phyloP scores from a whole-genome alignment of 2,797 vertebrate genomes.

The Acanthurus leucopareius region DNA sequence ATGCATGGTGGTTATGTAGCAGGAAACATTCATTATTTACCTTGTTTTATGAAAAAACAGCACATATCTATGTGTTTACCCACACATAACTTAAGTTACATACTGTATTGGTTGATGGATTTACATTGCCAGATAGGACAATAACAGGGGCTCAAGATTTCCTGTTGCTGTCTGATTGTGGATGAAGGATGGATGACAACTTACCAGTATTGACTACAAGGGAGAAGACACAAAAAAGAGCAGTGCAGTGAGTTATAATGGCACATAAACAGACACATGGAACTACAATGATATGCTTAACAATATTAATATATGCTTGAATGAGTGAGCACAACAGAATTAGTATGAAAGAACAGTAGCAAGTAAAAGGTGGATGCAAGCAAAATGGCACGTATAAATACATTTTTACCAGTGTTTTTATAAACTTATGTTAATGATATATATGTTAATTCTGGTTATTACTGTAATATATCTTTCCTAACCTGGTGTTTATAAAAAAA shows the following conservation, averaged over 20 bases:
- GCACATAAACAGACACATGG: slow-evolving; percentile 14
- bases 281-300: slow-evolving; percentile 41
- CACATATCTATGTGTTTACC: slow-evolving; percentile 41
- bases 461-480: background rate
- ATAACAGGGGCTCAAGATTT: slow-evolving; percentile 84
- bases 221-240: slow-evolving; percentile 87
- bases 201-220: slow-evolving; percentile 96
- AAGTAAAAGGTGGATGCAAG: background rate
- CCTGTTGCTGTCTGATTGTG: slow-evolving; percentile 89
- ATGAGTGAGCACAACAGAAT: slow-evolving; percentile 8
- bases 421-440: background rate
- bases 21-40: slow-evolving; percentile 35
- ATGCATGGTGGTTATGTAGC: background rate
- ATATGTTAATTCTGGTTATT: background rate
- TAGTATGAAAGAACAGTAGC: background rate
- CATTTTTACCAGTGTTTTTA: background rate
- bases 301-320: slow-evolving; percentile 32
- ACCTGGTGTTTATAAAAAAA: background rate
- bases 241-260: slow-evolving; percentile 75
- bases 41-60: slow-evolving; percentile 23
- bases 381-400: background rate
- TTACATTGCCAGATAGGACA: slow-evolving; percentile 85
- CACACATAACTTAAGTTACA: slow-evolving; percentile 65
- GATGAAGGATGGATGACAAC: slow-evolving; percentile 90
- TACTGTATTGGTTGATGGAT: slow-evolving; percentile 88